Evolutionary conservation across 2,113 vertebrate genomes (phyloP).

Genomic region (Entomyzon cyanotis): DNA sequence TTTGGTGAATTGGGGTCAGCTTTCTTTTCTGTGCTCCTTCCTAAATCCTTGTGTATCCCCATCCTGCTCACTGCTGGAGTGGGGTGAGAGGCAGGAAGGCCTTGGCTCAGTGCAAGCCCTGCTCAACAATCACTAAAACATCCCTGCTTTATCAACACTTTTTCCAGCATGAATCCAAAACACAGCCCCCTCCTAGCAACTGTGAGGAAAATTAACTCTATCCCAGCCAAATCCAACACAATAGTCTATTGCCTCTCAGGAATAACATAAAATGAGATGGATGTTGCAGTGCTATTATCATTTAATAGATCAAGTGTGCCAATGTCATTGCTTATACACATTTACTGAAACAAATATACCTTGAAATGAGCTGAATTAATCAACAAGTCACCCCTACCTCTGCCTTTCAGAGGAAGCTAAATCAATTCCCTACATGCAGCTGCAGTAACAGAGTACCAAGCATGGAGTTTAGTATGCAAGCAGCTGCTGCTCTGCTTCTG

Average conservation of each 20-base stretch:
- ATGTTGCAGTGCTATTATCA: conserved; percentile 12
- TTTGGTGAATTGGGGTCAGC: neutral
- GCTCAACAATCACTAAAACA: neutral
- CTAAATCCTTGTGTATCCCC: neutral
- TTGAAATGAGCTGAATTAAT: conserved; percentile 46
- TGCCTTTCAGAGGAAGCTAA: neutral
- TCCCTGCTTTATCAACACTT: neutral
- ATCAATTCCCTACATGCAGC: neutral
- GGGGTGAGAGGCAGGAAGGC: neutral
- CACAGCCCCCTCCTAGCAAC: neutral
- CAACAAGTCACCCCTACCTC: neutral
- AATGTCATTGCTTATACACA: conserved; percentile 29
- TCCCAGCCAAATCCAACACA: neutral
- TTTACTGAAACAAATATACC: conserved; percentile 46
- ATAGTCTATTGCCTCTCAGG: neutral
- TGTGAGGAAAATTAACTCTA: neutral
- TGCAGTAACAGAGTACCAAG: neutral
- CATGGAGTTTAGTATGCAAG: neutral
- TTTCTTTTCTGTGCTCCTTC: neutral
- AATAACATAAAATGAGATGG: conserved; percentile 58
- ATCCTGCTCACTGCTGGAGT: no score
- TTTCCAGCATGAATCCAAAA: neutral
- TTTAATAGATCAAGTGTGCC: conserved; percentile 20
- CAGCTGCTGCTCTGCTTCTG: neutral
- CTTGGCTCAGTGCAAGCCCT: neutral